These are phyloP conservation scores for Paraescarpia echinospica DNA, from an alignment of 1,140 invertebrate genomes.

Conservation along the genomic window DNA sequence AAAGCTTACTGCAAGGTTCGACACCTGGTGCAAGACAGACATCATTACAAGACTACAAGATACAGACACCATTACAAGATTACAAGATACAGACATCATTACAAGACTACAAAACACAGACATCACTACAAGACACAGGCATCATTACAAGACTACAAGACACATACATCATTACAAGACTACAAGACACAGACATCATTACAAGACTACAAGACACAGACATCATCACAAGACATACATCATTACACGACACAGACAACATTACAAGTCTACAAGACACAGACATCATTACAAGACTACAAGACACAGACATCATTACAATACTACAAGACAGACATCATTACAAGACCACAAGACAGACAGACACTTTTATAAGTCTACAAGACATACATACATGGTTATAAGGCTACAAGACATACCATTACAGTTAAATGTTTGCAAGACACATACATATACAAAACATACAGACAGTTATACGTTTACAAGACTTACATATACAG, in stretches of 20 bases:
- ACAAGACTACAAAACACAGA: background rate
- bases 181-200: background rate
- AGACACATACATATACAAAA: conserved; percentile 42
- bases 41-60: no score
- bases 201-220: conserved; percentile 43
- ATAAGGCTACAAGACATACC: conserved; percentile 44
- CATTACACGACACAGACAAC: background rate
- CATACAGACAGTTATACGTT: conserved; percentile 2
- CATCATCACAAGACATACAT: background rate
- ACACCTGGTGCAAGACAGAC: conserved; percentile 35
- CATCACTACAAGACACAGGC: conserved; percentile 36
- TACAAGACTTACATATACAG: background rate
- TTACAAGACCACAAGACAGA: background rate
- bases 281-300: conserved; percentile 38
- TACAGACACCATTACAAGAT: background rate
- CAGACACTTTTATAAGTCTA: background rate
- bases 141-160: background rate
- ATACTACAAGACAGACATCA: background rate
- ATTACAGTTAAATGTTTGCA: background rate
- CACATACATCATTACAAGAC: background rate
- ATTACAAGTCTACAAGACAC: background rate
- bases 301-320: conserved; percentile 28
- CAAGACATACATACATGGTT: background rate
- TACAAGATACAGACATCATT: background rate
- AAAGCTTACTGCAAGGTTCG: conserved; percentile 51